Evolutionary conservation across 2,888 invertebrate species (phyloP).

Genomic region (Schrankia costaestrigalis): DNA sequence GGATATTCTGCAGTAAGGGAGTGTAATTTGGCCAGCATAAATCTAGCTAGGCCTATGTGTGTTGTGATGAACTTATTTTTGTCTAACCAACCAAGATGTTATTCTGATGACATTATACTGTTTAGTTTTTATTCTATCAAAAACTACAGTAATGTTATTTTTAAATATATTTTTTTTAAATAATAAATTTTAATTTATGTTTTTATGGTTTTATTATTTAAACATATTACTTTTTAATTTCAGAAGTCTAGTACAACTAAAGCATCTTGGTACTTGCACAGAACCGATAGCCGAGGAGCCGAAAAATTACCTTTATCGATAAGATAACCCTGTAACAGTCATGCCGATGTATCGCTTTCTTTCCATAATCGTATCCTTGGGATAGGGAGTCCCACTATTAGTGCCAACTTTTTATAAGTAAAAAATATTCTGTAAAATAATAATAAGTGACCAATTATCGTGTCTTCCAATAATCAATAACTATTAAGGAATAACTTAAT

Average conservation of each 20-base stretch:
- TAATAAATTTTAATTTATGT: background rate
- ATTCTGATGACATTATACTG: no score
- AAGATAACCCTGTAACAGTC: conserved; percentile 42
- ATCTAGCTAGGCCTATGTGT: background rate
- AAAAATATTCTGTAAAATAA: conserved; percentile 31
- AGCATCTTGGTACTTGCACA: conserved; percentile 91
- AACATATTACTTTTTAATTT: conserved; percentile 3
- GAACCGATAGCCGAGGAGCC: conserved; percentile 91
- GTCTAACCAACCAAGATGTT: no score
- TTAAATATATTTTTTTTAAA: background rate
- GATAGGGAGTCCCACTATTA: conserved; percentile 45
- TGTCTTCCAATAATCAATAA: conserved; percentile 44
- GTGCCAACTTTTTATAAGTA: conserved; percentile 57
- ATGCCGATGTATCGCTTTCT: conserved; percentile 48
- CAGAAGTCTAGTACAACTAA: conserved; percentile 86
- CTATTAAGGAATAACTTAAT: conserved; percentile 3
- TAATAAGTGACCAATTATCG: conserved; percentile 40
- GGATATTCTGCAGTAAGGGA: no score
- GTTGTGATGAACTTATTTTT: no score
- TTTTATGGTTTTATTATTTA: background rate
- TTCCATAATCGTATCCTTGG: conserved; percentile 39
- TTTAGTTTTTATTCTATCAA: no score
- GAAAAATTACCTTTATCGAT: conserved; percentile 91
- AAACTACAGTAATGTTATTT: background rate
- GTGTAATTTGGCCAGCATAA: background rate